Evolutionary conservation across 2,797 vertebrate genomes (phyloP).

Genomic region (Spinibarbus caldwelli): DNA sequence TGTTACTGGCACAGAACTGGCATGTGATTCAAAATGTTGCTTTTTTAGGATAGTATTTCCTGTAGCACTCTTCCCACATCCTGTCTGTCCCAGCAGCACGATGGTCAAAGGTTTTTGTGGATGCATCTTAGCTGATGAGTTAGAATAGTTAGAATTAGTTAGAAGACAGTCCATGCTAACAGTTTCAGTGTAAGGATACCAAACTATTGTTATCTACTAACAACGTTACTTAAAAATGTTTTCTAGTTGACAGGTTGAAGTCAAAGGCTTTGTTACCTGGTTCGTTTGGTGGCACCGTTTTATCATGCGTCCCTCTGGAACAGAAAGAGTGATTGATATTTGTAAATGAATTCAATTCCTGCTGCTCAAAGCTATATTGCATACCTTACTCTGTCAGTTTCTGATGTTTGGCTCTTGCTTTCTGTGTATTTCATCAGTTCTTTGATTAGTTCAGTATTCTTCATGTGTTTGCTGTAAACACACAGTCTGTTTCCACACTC

Average conservation of each 20-base stretch:
- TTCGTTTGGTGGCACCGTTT: not conserved
- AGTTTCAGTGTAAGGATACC: not conserved
- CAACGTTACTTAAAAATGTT: not conserved
- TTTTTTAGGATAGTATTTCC: slow-evolving; percentile 34
- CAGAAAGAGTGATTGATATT: not conserved
- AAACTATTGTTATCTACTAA: not conserved
- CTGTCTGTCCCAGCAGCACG: slow-evolving; percentile 34
- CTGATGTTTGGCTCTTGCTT: not conserved
- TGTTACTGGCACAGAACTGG: slow-evolving; percentile 35
- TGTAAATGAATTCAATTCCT: not conserved
- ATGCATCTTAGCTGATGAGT: too few species aligned
- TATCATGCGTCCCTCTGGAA: not conserved
- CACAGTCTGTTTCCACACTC: slow-evolving; percentile 25
- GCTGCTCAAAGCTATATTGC: not conserved
- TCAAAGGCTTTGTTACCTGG: not conserved
- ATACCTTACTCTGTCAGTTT: not conserved
- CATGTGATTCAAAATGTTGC: not conserved
- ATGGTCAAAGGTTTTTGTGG: not conserved
- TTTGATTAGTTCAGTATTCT: not conserved
- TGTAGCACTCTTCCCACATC: slow-evolving; percentile 34
- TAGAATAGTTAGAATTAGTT: not conserved
- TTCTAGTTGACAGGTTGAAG: not conserved
- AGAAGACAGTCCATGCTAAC: not conserved
- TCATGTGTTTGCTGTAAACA: not conserved
- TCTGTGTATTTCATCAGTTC: not conserved